Evolutionary conservation across 2,113 vertebrate genomes (phyloP), one percentile per base, ranked within the genome.

Genomic region (Peromyscus polionotus): DNA sequence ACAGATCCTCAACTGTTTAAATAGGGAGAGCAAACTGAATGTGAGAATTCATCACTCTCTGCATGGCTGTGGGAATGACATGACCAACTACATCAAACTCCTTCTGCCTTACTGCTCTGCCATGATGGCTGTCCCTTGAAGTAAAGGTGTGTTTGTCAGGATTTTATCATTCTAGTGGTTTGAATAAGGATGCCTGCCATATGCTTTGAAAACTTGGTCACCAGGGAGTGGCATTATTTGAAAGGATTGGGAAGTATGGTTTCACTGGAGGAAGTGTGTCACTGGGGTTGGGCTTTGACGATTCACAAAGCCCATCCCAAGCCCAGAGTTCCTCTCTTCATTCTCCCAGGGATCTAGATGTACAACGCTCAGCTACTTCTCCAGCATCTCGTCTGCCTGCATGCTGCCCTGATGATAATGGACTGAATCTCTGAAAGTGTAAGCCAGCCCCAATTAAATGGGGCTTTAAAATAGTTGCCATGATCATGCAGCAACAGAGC

Each of bases 321-420:
- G 36, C 57, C 36, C 81, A 8, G 0, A 22, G 26, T 84, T 59
- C 28, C 59, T 59, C 36, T 81, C 51, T 42, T 84, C 24, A 26
- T 17, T 4, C 8, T 63, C 24, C n/a, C 28, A 1, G 0, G 28
- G 39, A 42, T 42, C 7, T 24, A 22, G 81, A 17, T 5, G 13
- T 17, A 42, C 7, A 63, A 42, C 59, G 31, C 81, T 17, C 24
- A 17, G 57, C 24, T 14, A 3, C 57, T 39, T 61, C 80, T 61
- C 57, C 57, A 83, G 54, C 13, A 28, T 59, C n/a, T 3, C 4
- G 24, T 42, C 81, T 63, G n/a, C 13, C n/a, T 39, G 57, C 12
- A 13, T 3, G 19, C 7, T 9, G 4, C 57, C n/a, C 17, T 16
- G 57, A 42, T 14, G 2, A 8, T 16, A 39, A 59, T 26, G 14